Base-by-base conservation (phyloP, 1,140 invertebrate species). In the Aphelenchoides avenae region DNA sequence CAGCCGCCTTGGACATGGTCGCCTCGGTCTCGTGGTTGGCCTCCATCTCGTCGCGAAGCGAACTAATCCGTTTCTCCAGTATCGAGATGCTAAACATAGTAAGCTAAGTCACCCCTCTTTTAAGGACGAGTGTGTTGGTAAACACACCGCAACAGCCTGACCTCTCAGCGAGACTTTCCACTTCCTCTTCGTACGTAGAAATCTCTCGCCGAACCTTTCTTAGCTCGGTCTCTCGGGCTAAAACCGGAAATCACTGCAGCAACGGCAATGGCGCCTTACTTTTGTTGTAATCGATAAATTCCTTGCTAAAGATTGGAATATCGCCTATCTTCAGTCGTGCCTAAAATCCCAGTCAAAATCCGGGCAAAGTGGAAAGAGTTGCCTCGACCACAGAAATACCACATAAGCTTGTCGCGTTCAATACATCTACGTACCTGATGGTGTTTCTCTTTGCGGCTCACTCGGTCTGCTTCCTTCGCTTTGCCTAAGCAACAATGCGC, bases 121-220 rank as follows among this genome's bases (percentile, higher is more conserved):
- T 20, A 18, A n/a, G n/a, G n/a, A n/a, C n/a, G n/a, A n/a, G n/a
- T n/a, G n/a, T n/a, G n/a, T n/a, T n/a, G n/a, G n/a, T n/a, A n/a
- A n/a, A n/a, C n/a, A 20, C 9, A 53, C 51, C 9, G 7, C 11
- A 18, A 11, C 20, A 13, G 18, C 26, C 2, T 18, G 22, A 20
- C 20, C 33, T 52, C 26, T 51, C 20, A 33, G 24, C 5, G 15
- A 44, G 33, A 27, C 22, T 15, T 56, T 31, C 15, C 46, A 20
- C 33, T 41, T 44, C 13, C 9, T 29, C 22, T 55, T 56, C 22
- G 5, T 53, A 6, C 40, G 29, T 18, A 27, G 20, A 18, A 34
- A 56, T 56, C 56, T 41, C 6, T 22, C 33, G 11, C 18, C 43
- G 47, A 20, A 56, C 5, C 24, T 52, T 57, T 36, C 53, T 13